Percentiles rank a stretch among this genome's conserved stretches.
Conservation (phyloP, 1,140 invertebrate genomes). For the Zophobas morio region DNA sequence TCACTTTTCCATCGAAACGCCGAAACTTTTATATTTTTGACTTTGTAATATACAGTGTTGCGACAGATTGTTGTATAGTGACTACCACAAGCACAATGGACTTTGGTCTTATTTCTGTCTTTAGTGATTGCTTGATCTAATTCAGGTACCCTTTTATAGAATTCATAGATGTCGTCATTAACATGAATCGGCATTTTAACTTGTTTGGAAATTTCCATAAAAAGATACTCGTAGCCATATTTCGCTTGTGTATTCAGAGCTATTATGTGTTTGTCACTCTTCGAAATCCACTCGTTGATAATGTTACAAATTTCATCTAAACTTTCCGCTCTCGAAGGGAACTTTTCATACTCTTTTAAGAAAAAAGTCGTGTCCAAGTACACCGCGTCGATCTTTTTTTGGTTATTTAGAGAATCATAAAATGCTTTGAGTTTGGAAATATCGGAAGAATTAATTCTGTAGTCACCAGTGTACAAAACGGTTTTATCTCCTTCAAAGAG, state of each 20-base stretch:
- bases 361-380: slow-evolving; percentile 84
- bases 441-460: slow-evolving; percentile 72
- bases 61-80: slow-evolving; percentile 56
- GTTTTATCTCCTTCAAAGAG: slow-evolving; percentile 71
- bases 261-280: slow-evolving; percentile 68
- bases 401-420: slow-evolving; percentile 67
- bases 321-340: slow-evolving; percentile 74
- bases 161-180: slow-evolving; percentile 60
- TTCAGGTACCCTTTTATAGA: slow-evolving; percentile 67
- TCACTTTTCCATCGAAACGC: slow-evolving; percentile 70
- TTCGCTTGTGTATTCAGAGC: slow-evolving; percentile 70
- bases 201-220: slow-evolving; percentile 70
- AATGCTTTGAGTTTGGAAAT: slow-evolving; percentile 72
- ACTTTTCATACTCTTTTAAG: slow-evolving; percentile 67
- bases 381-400: slow-evolving; percentile 73
- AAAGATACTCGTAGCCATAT: slow-evolving; percentile 76
- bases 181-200: slow-evolving; percentile 74
- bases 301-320: slow-evolving; percentile 68
- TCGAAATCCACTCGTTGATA: slow-evolving; percentile 72
- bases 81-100: slow-evolving; percentile 65
- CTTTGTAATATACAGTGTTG: slow-evolving; percentile 54
- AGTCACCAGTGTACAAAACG: slow-evolving; percentile 82
- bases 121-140: slow-evolving; percentile 67
- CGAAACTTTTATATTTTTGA: slow-evolving; percentile 70
- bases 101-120: slow-evolving; percentile 62